Percentiles rank a stretch among this genome's conserved stretches.
Conservation (phyloP, 2,113 vertebrate species). For the Stegostoma tigrinum region DNA sequence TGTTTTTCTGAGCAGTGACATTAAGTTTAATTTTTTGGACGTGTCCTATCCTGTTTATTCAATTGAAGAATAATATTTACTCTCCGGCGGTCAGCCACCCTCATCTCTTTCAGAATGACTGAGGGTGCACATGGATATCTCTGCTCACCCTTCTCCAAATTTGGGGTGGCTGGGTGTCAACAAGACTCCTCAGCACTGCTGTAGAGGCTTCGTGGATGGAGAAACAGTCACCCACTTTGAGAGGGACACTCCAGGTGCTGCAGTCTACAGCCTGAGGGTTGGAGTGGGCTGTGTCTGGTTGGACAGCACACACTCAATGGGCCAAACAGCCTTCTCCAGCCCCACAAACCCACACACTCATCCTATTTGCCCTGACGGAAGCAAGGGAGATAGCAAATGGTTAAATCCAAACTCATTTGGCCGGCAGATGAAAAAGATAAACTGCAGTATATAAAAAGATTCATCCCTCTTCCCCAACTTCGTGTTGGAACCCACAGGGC, state of each 20-base stretch:
- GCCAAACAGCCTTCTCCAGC: neutral
- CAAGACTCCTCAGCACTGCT: no score
- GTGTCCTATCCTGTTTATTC: neutral
- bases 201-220: neutral
- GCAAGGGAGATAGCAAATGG: no score
- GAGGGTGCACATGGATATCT: neutral
- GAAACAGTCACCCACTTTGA: neutral
- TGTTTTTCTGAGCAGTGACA: neutral
- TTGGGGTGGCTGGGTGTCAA: no score
- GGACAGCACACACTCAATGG: neutral
- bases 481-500: slow-evolving; percentile 1
- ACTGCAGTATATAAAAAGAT: neutral
- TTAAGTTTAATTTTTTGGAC: neutral
- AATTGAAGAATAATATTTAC: neutral
- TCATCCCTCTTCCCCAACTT: neutral
- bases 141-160: neutral
- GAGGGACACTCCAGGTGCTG: neutral
- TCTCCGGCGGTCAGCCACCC: neutral
- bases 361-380: neutral
- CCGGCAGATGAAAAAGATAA: neutral
- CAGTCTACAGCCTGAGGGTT: neutral
- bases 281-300: neutral
- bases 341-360: neutral
- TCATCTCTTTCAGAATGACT: neutral
- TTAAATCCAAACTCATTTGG: neutral